A percentile compares a stretch with the other conserved stretches of the same genome.
Evolutionary conservation across 2,888 invertebrate species (phyloP).

Genomic region (Cyrtodaria siliqua): DNA sequence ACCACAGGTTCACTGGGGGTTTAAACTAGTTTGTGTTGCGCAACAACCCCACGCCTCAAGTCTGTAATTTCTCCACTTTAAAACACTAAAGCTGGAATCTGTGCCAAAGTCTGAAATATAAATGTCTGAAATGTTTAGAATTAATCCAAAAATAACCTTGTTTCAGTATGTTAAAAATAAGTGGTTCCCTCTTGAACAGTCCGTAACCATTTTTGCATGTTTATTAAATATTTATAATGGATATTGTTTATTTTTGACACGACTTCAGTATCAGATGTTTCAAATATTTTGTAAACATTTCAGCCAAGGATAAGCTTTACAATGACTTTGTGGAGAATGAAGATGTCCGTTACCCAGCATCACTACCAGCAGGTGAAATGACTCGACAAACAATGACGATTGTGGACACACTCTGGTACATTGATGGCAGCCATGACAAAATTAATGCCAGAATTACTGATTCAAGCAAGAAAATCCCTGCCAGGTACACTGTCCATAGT

Average conservation of each 20-base stretch:
- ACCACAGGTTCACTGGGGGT: no score
- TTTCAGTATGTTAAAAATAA: neutral
- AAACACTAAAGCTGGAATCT: neutral
- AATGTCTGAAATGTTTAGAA: conserved; percentile 7
- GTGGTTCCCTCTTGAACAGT: conserved; percentile 1
- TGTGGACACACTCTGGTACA: conserved; percentile 14
- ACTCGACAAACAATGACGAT: conserved; percentile 7
- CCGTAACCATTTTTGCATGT: conserved; percentile 1
- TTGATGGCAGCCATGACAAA: conserved; percentile 20
- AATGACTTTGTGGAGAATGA: conserved; percentile 11
- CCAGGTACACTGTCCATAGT: conserved; percentile 4
- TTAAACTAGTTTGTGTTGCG: no score
- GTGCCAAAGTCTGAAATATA: neutral
- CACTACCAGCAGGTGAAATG: neutral
- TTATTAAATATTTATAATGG: conserved; percentile 4
- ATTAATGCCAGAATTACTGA: conserved; percentile 7
- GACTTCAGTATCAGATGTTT: conserved; percentile 7
- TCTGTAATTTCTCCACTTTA: conserved; percentile 9
- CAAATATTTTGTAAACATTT: conserved; percentile 7
- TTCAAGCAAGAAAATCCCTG: conserved; percentile 5
- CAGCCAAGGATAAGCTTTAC: conserved; percentile 6
- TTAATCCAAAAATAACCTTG: conserved; percentile 4
- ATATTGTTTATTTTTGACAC: conserved; percentile 6
- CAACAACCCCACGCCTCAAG: no score
- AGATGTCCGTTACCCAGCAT: conserved; percentile 2